A percentile compares a stretch with the other conserved stretches of the same genome.
phyloP scores from a whole-genome alignment of 2,113 vertebrate genomes.

The Halichoeres trimaculatus region DNA sequence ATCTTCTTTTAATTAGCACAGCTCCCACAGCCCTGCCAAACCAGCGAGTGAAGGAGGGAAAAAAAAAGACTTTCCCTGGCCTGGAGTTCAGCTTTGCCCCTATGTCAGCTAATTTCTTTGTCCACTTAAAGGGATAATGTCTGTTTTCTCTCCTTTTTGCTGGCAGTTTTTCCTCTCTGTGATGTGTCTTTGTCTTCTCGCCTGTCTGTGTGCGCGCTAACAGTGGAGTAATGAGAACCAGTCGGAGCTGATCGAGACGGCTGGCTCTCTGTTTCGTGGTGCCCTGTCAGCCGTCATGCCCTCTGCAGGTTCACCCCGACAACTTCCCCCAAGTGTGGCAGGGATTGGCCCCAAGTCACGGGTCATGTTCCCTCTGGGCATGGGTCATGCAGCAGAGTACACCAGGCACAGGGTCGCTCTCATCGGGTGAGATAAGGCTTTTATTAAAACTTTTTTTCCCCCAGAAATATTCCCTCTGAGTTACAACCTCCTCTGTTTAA shows the following conservation, averaged over 20 bases:
- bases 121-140: conserved; percentile 58
- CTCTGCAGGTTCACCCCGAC: conserved; percentile 87
- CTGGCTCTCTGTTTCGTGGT: conserved; percentile 86
- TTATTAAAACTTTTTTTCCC: not conserved
- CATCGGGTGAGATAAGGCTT: conserved; percentile 87
- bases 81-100: conserved; percentile 67
- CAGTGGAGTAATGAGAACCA: conserved; percentile 97
- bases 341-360: conserved; percentile 87
- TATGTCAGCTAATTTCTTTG: conserved; percentile 74
- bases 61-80: conserved; percentile 60
- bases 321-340: conserved; percentile 94
- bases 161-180: conserved; percentile 30
- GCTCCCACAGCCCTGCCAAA: conserved; percentile 71
- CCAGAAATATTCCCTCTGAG: too few relatives aligned
- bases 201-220: conserved; percentile 21
- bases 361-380: conserved; percentile 91
- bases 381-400: conserved; percentile 94
- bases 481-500: too few relatives aligned
- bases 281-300: conserved; percentile 88
- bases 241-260: conserved; percentile 90
- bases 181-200: conserved; percentile 32
- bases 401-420: conserved; percentile 91
- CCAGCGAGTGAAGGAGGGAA: conserved; percentile 68
- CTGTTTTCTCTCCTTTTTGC: conserved; percentile 59
- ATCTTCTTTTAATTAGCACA: conserved; percentile 82